phyloP scores from a whole-genome alignment of 53 echinoderm and acorn worm species.

The Hippasteria phrygiana region DNA sequence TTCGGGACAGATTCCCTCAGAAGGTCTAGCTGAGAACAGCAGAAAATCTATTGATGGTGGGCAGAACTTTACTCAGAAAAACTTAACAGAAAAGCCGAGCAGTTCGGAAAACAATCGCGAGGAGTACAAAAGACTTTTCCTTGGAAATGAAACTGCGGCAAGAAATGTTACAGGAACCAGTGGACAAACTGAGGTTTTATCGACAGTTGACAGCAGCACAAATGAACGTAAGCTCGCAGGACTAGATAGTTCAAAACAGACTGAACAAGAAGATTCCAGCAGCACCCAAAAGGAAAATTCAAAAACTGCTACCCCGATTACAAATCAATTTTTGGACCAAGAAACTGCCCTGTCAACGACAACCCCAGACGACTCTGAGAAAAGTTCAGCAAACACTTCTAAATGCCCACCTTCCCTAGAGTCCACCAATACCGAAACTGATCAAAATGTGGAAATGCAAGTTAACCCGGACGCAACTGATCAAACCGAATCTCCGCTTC shows the following conservation, averaged over 20 bases:
- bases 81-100: background rate
- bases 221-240: background rate
- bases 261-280: background rate
- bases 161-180: background rate
- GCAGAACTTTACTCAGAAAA: background rate
- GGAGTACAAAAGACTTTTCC: constrained; percentile 4
- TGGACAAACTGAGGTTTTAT: background rate
- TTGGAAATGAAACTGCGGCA: background rate
- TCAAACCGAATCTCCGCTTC: background rate
- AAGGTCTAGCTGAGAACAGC: background rate
- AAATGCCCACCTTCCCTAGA: background rate
- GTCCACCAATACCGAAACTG: background rate
- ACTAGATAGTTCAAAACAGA: background rate
- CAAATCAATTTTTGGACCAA: background rate
- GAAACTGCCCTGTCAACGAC: background rate
- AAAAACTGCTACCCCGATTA: background rate
- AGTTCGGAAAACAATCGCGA: background rate
- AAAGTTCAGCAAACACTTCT: background rate
- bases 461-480: background rate
- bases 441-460: background rate
- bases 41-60: background rate
- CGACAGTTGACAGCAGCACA: background rate
- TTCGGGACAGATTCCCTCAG: constrained; percentile 3
- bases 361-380: background rate
- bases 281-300: background rate